These are phyloP conservation scores for Lepidocyrtoides sp. DNA, from an alignment of 2,888 invertebrate genomes.

Conservation along the genomic window DNA sequence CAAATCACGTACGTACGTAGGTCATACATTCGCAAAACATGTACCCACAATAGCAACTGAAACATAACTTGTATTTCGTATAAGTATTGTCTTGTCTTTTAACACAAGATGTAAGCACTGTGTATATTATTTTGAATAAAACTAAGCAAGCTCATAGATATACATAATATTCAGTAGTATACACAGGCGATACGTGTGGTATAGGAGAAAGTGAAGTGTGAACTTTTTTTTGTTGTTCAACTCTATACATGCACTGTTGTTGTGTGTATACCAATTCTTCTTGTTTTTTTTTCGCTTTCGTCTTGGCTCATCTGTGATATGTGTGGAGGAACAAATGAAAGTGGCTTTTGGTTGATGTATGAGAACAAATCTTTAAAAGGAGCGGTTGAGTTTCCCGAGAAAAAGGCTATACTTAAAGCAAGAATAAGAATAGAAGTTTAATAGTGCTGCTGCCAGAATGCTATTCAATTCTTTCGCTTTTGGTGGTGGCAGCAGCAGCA, in stretches of 20 bases:
- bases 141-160: no score
- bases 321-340: slow-evolving; percentile 69
- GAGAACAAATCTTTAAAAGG: slow-evolving; percentile 30
- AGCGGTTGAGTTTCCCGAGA: neutral
- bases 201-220: slow-evolving; percentile 45
- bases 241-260: no score
- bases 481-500: no score
- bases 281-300: neutral
- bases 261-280: neutral
- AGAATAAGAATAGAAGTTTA: slow-evolving; percentile 10
- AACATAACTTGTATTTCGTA: neutral
- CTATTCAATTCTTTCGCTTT: slow-evolving; percentile 58
- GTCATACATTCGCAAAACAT: slow-evolving; percentile 56
- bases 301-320: slow-evolving; percentile 31
- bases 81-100: neutral
- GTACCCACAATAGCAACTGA: neutral
- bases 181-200: no score
- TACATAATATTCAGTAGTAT: no score
- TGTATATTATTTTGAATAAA: neutral
- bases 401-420: neutral
- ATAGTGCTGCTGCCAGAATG: slow-evolving; percentile 26
- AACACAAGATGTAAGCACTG: neutral
- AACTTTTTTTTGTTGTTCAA: slow-evolving; percentile 49
- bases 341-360: slow-evolving; percentile 72
- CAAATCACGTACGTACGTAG: slow-evolving; percentile 75